phyloP scores from a whole-genome alignment of 2,797 vertebrate species.

The Atherinosoma microstoma region DNA sequence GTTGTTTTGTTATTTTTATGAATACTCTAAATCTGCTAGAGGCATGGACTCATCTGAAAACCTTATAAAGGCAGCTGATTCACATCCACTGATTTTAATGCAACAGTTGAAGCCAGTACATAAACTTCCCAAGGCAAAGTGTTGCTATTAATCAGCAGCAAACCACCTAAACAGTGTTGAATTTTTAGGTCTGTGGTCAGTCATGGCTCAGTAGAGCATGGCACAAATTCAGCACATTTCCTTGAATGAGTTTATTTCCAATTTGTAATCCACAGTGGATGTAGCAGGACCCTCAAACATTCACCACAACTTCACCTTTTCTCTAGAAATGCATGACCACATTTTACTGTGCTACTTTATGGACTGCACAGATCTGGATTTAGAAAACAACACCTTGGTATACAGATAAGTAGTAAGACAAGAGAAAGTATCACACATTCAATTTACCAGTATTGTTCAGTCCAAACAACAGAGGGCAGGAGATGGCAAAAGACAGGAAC shows the following conservation, averaged over 20 bases:
- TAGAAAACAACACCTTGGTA: not conserved
- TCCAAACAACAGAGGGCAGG: constrained; percentile 95
- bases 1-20: too few species aligned
- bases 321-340: not conserved
- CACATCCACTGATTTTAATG: too few species aligned
- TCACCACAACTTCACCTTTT: not conserved
- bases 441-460: constrained; percentile 93
- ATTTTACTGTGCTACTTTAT: constrained; percentile 2
- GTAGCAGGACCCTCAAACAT: not conserved
- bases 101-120: too few species aligned
- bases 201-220: not conserved
- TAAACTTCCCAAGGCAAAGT: not conserved
- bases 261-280: not conserved
- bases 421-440: not conserved
- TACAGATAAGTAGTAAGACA: not conserved
- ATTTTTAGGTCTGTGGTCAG: not conserved
- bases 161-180: not conserved
- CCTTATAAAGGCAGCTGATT: not conserved
- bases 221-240: not conserved
- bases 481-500: constrained; percentile 98
- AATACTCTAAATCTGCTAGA: too few species aligned
- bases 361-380: not conserved
- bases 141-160: not conserved
- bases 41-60: not conserved
- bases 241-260: not conserved